phyloP scores from a whole-genome alignment of 2,888 invertebrate species.

The Pyralis farinalis region DNA sequence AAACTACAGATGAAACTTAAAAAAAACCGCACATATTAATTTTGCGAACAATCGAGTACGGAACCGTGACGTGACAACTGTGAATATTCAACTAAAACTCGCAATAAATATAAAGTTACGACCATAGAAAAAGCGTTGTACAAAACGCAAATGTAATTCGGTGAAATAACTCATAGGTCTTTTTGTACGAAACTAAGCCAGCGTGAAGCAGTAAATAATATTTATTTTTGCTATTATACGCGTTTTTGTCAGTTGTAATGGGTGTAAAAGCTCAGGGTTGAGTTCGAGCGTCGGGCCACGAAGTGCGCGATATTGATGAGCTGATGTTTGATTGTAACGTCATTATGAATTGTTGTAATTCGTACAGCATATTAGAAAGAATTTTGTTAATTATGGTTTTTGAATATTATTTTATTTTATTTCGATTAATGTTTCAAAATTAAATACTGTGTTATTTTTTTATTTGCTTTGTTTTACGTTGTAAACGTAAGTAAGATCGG shows the following conservation, averaged over 20 bases:
- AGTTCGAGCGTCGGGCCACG: constrained; percentile 30
- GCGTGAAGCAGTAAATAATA: constrained; percentile 80
- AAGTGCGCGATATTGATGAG: constrained; percentile 14
- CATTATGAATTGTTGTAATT: no score
- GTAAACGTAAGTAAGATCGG: no score
- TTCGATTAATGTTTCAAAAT: no score
- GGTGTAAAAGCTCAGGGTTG: constrained; percentile 60
- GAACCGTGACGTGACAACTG: constrained; percentile 67
- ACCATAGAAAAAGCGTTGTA: constrained; percentile 69
- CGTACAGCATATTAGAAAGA: no score
- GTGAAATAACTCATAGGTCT: constrained; percentile 76
- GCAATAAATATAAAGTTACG: constrained; percentile 77
- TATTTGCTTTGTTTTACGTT: no score
- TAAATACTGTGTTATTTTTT: no score
- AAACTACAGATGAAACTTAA: constrained; percentile 19
- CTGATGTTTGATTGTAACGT: no score
- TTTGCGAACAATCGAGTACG: constrained; percentile 48
- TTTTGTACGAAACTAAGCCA: constrained; percentile 78
- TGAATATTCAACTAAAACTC: constrained; percentile 73
- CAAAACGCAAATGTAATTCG: constrained; percentile 75
- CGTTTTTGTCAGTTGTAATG: constrained; percentile 78
- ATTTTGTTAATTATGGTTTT: no score
- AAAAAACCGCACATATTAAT: constrained; percentile 28
- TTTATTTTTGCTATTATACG: constrained; percentile 81
- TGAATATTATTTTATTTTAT: no score